These are phyloP conservation scores for Nannobrachium achirus DNA, from an alignment of 2,113 vertebrate genomes.

Conservation along the genomic window DNA sequence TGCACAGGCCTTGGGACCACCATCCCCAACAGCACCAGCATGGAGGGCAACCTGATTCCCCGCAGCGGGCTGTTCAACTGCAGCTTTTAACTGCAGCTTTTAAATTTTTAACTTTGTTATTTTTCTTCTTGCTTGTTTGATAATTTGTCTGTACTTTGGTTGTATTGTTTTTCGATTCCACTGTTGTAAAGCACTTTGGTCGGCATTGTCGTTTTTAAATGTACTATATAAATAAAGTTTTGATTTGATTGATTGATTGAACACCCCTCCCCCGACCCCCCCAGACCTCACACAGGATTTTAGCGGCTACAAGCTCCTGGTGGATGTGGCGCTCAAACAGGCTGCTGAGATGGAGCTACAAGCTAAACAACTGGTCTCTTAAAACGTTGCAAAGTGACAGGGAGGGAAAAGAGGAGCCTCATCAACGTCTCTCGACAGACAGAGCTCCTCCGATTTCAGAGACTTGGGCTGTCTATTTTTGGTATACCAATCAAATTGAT, in stretches of 20 bases:
- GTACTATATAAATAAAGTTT: too few relatives aligned
- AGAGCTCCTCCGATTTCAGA: constrained; percentile 56
- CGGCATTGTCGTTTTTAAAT: too few relatives aligned
- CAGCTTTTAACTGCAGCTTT: too few relatives aligned
- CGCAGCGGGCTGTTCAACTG: constrained; percentile 96
- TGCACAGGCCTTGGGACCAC: constrained; percentile 60
- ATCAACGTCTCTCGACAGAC: constrained; percentile 40
- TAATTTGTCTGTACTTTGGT: too few relatives aligned
- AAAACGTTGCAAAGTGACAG: constrained; percentile 51
- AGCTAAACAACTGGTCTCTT: constrained; percentile 91
- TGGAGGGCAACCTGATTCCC: constrained; percentile 85
- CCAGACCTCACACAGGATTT: constrained; percentile 99
- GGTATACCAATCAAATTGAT: constrained; percentile 74
- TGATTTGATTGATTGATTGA: too few relatives aligned
- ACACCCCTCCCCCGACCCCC: constrained; percentile 97
- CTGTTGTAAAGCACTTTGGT: too few relatives aligned
- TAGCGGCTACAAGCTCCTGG: constrained; percentile 96
- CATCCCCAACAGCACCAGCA: constrained; percentile 58
- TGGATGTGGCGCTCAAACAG: constrained; percentile 96
- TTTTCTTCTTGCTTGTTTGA: too few relatives aligned
- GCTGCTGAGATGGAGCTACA: constrained; percentile 98
- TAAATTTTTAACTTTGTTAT: too few relatives aligned
- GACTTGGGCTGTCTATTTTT: constrained; percentile 80
- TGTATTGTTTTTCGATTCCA: too few relatives aligned
- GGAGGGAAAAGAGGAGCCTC: constrained; percentile 38